These are phyloP conservation scores for Sebastes matsubarae DNA, from an alignment of 2,797 vertebrate genomes.

Conservation along the genomic window DNA sequence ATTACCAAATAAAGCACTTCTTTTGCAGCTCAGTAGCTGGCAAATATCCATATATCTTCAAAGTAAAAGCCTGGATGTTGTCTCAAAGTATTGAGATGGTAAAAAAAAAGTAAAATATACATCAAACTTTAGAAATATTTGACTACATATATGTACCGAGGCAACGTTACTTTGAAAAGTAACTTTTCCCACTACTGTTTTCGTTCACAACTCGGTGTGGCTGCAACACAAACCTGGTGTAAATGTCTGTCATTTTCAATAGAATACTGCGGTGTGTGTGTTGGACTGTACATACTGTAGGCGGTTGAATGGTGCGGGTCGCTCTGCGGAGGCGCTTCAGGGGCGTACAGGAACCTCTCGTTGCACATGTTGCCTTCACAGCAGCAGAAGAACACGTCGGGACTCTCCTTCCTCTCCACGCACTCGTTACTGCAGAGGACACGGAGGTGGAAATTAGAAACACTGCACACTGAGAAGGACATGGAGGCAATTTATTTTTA, in stretches of 20 bases:
- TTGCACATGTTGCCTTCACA: conserved; percentile 97
- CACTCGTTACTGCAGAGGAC: conserved; percentile 86
- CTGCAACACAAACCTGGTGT: not conserved
- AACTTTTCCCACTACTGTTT: not conserved
- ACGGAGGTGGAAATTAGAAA: conserved; percentile 31
- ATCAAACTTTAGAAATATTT: not conserved
- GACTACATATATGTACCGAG: not conserved
- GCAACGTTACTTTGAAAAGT: not conserved
- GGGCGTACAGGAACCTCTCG: conserved; percentile 91
- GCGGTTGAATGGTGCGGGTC: conserved; percentile 79
- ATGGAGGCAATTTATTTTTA: conserved; percentile 17
- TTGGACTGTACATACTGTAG: conserved; percentile 72
- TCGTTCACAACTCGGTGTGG: not conserved
- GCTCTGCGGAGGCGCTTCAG: conserved; percentile 84
- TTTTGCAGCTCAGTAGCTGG: not conserved
- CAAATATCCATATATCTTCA: conserved; percentile 7
- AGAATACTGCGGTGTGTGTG: not conserved
- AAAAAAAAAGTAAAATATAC: not conserved
- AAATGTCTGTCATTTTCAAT: not conserved
- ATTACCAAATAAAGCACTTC: too few relatives aligned
- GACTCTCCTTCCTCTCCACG: conserved; percentile 93
- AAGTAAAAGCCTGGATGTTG: conserved; percentile 16
- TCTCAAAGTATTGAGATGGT: not conserved
- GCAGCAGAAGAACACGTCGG: conserved; percentile 97
- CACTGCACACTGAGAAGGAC: not conserved